phyloP scores from a whole-genome alignment of 2,797 vertebrate genomes.

The Sebastes kiyomatsui region DNA sequence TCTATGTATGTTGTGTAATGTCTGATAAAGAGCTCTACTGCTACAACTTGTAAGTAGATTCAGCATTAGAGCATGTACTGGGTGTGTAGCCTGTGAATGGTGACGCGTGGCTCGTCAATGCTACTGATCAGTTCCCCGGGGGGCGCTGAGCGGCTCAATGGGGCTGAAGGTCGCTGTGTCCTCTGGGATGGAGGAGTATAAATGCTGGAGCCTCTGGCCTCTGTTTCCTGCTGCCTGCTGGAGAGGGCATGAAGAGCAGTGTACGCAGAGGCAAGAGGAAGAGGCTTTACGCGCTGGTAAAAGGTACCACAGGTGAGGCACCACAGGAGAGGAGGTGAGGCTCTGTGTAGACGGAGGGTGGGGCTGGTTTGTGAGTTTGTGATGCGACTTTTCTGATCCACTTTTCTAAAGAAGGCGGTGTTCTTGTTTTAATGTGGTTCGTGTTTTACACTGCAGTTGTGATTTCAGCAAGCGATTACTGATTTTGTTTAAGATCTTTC shows the following conservation, averaged over 20 bases:
- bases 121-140: conserved; percentile 65
- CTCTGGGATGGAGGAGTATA: conserved; percentile 73
- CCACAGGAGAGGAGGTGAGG: conserved; percentile 30
- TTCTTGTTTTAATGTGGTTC: neutral
- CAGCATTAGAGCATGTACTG: neutral
- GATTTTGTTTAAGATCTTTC: neutral
- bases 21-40: neutral
- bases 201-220: conserved; percentile 50
- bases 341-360: neutral
- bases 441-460: neutral
- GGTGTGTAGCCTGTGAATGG: conserved; percentile 14
- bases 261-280: conserved; percentile 28
- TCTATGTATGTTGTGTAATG: neutral
- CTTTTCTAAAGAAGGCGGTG: neutral
- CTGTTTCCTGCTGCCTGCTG: conserved; percentile 28
- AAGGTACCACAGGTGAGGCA: conserved; percentile 70
- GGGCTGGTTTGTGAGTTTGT: neutral
- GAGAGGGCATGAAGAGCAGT: conserved; percentile 59
- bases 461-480: neutral
- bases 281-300: conserved; percentile 26
- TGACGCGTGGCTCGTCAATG: conserved; percentile 51
- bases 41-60: neutral
- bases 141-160: conserved; percentile 69
- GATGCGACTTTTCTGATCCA: neutral
- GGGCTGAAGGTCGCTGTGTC: conserved; percentile 76